Evolutionary conservation across 2,888 invertebrate species (phyloP), one percentile per base, ranked within the genome.

Genomic region (Branchellion lobata): DNA sequence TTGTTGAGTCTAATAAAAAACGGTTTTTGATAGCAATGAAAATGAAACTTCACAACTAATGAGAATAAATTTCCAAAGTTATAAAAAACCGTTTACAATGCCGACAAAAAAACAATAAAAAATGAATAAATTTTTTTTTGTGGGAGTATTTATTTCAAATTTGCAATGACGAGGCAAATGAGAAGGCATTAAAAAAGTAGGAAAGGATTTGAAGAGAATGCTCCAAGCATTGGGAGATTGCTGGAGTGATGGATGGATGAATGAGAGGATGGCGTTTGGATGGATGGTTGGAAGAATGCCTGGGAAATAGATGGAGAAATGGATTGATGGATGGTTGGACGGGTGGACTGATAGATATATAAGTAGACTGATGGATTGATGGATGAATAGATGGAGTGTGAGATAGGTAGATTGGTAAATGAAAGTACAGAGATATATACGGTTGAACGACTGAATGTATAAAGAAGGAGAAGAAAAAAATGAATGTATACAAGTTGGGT

Each of bases 351-450:
- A n/a, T n/a, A n/a, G n/a, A n/a, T n/a, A n/a, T n/a, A n/a, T n/a
- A n/a, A n/a, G n/a, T n/a, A n/a, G n/a, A n/a, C n/a, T n/a, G 24
- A 65, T n/a, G n/a, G 65, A 65, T 65, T 8, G n/a, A 65, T 65
- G 65, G 65, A 65, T 65, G 65, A 65, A 8, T 65, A 8, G 65
- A 65, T 65, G 24, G 65, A 14, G 5, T 8, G 24, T 24, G 8
- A n/a, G 65, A 65, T 65, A 27, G 24, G 8, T 65, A n/a, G 24
- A 65, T 65, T 8, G 65, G n/a, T 65, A n/a, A n/a, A 65, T 65
- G 29, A n/a, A 65, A 14, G 29, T 8, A 14, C 8, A n/a, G n/a
- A 65, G 8, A 65, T 8, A 65, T n/a, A 11, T 14, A 24, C 24
- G n/a, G 11, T 8, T 31, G 34, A 69, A 5, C 5, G n/a, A 69